Evolutionary conservation across 1,140 invertebrate species (phyloP), one percentile per base, ranked within the genome.

Genomic region (Mesaphorura yosii): DNA sequence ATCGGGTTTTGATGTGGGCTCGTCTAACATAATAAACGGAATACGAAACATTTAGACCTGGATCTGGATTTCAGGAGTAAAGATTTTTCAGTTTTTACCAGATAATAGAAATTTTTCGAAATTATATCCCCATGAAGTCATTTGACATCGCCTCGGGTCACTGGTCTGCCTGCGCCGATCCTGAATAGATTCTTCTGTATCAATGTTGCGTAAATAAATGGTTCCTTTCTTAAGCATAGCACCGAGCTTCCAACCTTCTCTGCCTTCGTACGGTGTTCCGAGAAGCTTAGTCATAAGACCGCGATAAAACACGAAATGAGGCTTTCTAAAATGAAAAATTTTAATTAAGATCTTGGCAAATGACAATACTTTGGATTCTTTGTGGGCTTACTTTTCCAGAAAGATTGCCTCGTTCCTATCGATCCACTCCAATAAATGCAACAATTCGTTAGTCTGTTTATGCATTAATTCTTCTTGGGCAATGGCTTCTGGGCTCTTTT

Each of bases 41-140:
- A 23, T 47, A 31, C 10, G 54, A 51, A 51, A 31, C 23, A 23
- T 17, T 34, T 3, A 4, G 45, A 27, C 41, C 15, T 27, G 38
- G 27, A 26, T 42, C 38, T 34, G 15, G 6, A 45, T 41, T 12
- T 34, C 5, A 17, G 7, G 40, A 44, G 3, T 53, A 48, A 25
- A 27, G 20, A 14, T 6, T 17, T 5, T 3, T 26, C 10, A 3
- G 15, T 29, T 15, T 26, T 19, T 51, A 62, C 60, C 60, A 47
- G 60, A 52, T 2, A 62, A 38, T 14, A 62, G 26, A 44, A 57
- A 62, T 42, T 48, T 39, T 48, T 62, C 60, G 55, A 62, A 62
- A 41, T 55, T 53, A 26, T 49, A 53, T 20, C 60, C 60, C 60
- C 60, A 62, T 17, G 45, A 44, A 1, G 50, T 14, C 28, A 44